Evolutionary conservation across 2,888 invertebrate genomes (phyloP), one percentile per base, ranked within the genome.

Genomic region (Cacoxenus indagator): DNA sequence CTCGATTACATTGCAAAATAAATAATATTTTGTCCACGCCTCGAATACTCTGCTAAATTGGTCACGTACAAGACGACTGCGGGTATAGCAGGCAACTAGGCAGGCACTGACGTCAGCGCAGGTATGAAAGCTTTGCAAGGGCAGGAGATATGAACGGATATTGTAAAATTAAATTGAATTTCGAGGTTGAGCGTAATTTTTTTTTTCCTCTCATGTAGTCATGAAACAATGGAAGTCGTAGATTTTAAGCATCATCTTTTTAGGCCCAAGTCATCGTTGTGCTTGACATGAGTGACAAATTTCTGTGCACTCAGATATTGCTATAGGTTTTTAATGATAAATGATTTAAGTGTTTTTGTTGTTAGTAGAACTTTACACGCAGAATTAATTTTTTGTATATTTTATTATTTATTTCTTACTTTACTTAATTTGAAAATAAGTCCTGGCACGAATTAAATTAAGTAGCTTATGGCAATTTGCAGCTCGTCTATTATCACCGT

Each of bases 151-250:
- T 11, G 4, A 78, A 74, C 78, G 81, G 82, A 81, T 82, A 82
- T 81, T 81, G 77, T 81, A 82, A 81, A 81, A 81, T 78, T 77
- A 78, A 81, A 82, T 81, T 81, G 82, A 81, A 82, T 81, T 75
- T 72, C 51, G 22, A 51, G 22, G 22, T 76, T 51, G n/a, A n/a
- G n/a, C 27, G 1, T 11, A 1, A 5, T 2, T 46, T 48, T 57
- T 64, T 46, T 64, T 24, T 45, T 43, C n/a, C n/a, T n/a, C n/a
- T n/a, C n/a, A n/a, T 43, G 64, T 46, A 4, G 9, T 37, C 37
- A 37, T 8, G 8, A 37, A 2, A 37, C 8, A 37, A 4, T 37
- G 8, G 37, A 11, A 8, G 31, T 31, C 9, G 5, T 31, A 31
- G 4, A 6, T 31, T 26, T 55, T 24, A 27, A 4, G 27, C 17